Conservation (phyloP, 2,888 invertebrate species). For the Amphipoea lucens region DNA sequence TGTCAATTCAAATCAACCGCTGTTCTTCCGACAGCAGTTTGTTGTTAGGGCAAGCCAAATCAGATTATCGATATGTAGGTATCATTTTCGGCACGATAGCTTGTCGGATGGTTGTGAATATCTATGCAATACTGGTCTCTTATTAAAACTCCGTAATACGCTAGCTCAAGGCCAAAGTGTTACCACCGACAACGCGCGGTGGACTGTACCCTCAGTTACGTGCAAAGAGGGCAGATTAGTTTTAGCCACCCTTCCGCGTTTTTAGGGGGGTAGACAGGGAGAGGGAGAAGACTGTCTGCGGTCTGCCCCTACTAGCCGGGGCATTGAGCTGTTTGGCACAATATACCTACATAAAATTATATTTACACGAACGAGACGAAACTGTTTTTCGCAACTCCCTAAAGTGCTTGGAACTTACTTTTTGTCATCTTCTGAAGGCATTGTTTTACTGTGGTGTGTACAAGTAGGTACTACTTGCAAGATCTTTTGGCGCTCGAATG, state of each 20-base stretch:
- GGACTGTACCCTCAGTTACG: neutral
- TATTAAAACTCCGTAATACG: neutral
- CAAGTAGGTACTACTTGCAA: no score
- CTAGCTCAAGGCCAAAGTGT: neutral
- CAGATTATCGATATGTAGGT: no score
- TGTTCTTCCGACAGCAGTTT: no score
- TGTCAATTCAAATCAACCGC: neutral
- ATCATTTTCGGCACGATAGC: no score
- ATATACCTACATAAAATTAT: neutral
- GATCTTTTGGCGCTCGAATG: no score
- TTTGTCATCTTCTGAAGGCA: neutral
- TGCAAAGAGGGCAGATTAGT: constrained; percentile 10
- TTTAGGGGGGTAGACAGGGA: constrained; percentile 38
- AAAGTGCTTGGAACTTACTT: neutral
- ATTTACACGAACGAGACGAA: neutral
- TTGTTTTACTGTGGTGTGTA: neutral
- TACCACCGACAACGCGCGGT: no score
- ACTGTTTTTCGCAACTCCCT: neutral
- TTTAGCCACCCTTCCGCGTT: constrained; percentile 15
- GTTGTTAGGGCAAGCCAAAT: no score
- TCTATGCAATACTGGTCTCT: no score
- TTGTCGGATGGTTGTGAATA: no score
- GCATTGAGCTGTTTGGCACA: constrained; percentile 18
- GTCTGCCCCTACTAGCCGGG: constrained; percentile 16
- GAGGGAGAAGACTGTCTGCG: constrained; percentile 19